Evolutionary conservation across 1,140 invertebrate species (phyloP).

Genomic region (Acyrthosiphon pisum): DNA sequence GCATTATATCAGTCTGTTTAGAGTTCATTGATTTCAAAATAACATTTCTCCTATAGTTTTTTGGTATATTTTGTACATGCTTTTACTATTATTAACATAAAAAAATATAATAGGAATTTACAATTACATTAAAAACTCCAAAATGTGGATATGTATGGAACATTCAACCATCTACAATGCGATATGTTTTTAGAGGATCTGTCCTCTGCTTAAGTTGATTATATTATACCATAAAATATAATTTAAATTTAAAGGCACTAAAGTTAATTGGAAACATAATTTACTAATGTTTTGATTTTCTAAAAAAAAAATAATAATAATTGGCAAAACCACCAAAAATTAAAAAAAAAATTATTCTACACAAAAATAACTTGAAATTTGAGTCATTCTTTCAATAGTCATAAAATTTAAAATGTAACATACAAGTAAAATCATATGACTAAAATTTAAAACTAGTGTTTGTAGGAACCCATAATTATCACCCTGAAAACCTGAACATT

Average conservation of each 20-base stretch:
- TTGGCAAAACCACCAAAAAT: slow-evolving; percentile 36
- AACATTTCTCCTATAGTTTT: slow-evolving; percentile 22
- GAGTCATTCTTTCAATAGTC: background rate
- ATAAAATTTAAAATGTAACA: slow-evolving; percentile 29
- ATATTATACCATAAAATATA: background rate
- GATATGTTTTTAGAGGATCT: background rate
- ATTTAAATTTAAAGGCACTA: slow-evolving; percentile 3
- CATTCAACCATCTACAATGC: slow-evolving; percentile 25
- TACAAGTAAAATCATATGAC: slow-evolving; percentile 33
- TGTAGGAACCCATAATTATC: slow-evolving; percentile 55
- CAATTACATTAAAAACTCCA: background rate
- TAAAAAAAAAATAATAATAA: background rate
- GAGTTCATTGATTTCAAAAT: background rate
- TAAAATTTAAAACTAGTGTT: slow-evolving; percentile 34
- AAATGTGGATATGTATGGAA: slow-evolving; percentile 3
- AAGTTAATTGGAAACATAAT: background rate
- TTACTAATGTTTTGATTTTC: slow-evolving; percentile 49
- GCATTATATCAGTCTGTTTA: slow-evolving; percentile 40
- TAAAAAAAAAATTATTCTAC: background rate
- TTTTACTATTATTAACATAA: background rate
- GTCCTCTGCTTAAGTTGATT: background rate
- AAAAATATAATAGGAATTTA: slow-evolving; percentile 10
- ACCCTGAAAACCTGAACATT: slow-evolving; percentile 50
- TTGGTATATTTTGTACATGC: slow-evolving; percentile 53
- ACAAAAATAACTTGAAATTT: background rate